These are phyloP conservation scores for Ascidia mentula DNA, from an alignment of 23 tunicate species.

Conservation along the genomic window DNA sequence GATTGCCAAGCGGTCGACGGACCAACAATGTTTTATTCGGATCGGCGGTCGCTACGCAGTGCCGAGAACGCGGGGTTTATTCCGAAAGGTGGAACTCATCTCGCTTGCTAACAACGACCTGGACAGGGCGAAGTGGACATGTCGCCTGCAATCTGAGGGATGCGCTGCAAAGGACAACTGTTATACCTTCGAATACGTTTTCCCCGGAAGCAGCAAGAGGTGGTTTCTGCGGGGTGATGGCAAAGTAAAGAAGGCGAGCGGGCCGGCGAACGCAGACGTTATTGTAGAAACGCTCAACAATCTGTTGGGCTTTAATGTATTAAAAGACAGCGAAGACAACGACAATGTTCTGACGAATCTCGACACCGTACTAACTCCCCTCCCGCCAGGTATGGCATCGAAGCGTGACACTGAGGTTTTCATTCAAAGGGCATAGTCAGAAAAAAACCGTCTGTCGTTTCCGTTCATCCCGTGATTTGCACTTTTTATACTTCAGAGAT, in stretches of 20 bases:
- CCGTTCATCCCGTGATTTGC: background rate
- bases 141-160: background rate
- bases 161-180: background rate
- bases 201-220: background rate
- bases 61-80: background rate
- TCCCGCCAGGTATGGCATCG: background rate
- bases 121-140: background rate
- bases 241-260: background rate
- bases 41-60: conserved; percentile 6
- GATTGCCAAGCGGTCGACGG: background rate
- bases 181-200: background rate
- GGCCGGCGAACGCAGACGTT: background rate
- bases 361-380: background rate
- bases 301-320: background rate
- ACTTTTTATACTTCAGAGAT: conserved; percentile 8
- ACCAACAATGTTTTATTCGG: background rate
- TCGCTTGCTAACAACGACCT: background rate
- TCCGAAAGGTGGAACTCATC: background rate
- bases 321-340: background rate
- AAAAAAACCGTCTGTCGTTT: background rate
- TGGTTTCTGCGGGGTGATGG: background rate
- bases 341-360: background rate
- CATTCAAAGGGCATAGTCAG: background rate
- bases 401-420: background rate
- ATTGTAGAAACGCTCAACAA: background rate